A percentile compares a stretch with the other conserved stretches of the same genome.
phyloP scores from a whole-genome alignment of 2,797 vertebrate species.

The Anabacerthia variegaticeps region DNA sequence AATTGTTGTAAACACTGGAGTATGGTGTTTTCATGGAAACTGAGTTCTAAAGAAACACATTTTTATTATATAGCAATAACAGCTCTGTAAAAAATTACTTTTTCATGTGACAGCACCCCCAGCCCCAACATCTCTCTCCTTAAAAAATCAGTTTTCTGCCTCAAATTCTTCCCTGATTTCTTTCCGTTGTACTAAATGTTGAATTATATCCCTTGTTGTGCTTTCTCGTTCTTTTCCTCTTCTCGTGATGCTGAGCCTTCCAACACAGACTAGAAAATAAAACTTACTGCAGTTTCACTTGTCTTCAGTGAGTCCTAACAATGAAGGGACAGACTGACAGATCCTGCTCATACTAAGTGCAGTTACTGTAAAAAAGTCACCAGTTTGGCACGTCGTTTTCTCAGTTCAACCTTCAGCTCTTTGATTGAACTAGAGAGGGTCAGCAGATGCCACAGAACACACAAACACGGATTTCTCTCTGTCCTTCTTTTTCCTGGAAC shows the following conservation, averaged over 20 bases:
- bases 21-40: not conserved
- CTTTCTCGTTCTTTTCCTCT: not conserved
- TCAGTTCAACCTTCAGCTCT: not conserved
- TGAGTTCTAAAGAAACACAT: not conserved
- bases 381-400: not conserved
- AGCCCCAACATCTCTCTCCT: not conserved
- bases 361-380: not conserved
- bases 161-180: not conserved
- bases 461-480: not conserved
- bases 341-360: accelerated
- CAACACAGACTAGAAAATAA: not conserved
- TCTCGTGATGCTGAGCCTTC: not conserved
- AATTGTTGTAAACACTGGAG: not conserved
- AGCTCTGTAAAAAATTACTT: not conserved
- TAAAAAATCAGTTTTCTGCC: not conserved
- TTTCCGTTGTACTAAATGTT: not conserved
- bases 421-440: no score
- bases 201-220: not conserved
- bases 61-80: not conserved
- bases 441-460: not conserved
- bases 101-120: not conserved
- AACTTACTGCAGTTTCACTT: not conserved
- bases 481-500: not conserved
- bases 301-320: not conserved
- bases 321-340: not conserved